Conservation (phyloP, 2,888 invertebrate species). For the Lasioglossum pauxillum region DNA sequence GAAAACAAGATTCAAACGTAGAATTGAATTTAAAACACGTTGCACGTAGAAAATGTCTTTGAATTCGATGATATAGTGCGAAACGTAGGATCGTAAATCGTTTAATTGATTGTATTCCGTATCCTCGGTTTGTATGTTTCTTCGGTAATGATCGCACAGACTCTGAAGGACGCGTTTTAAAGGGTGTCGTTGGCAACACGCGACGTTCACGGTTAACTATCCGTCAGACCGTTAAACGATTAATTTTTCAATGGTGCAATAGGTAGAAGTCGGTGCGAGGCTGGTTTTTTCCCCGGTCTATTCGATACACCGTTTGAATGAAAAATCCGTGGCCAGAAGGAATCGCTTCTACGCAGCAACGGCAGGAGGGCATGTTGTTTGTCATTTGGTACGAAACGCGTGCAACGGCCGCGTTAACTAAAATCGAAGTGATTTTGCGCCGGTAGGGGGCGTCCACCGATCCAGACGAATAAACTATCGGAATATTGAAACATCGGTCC, state of each 20-base stretch:
- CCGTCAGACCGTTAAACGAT: neutral
- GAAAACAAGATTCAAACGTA: neutral
- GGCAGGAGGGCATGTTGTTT: conserved; percentile 16
- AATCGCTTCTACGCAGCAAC: conserved; percentile 18
- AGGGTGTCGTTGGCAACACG: neutral
- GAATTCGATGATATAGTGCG: neutral
- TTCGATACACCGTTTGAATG: neutral
- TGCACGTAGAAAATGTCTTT: neutral
- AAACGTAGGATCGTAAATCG: neutral
- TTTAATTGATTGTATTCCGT: neutral
- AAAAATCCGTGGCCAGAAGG: conserved; percentile 1
- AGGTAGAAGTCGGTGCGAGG: neutral
- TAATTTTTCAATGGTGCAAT: neutral
- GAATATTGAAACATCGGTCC: conserved; percentile 80
- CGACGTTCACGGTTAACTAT: neutral
- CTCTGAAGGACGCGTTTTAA: neutral
- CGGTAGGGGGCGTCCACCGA: conserved; percentile 73
- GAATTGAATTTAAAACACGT: neutral
- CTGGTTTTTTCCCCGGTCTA: neutral
- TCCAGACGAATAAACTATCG: conserved; percentile 82
- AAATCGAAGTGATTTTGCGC: conserved; percentile 78
- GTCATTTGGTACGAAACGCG: conserved; percentile 51
- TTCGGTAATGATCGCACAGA: neutral
- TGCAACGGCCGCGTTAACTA: conserved; percentile 72
- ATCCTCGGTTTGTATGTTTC: neutral